These are phyloP conservation scores for Psilopogon haemacephalus DNA, from an alignment of 2,113 vertebrate species.

Conservation along the genomic window DNA sequence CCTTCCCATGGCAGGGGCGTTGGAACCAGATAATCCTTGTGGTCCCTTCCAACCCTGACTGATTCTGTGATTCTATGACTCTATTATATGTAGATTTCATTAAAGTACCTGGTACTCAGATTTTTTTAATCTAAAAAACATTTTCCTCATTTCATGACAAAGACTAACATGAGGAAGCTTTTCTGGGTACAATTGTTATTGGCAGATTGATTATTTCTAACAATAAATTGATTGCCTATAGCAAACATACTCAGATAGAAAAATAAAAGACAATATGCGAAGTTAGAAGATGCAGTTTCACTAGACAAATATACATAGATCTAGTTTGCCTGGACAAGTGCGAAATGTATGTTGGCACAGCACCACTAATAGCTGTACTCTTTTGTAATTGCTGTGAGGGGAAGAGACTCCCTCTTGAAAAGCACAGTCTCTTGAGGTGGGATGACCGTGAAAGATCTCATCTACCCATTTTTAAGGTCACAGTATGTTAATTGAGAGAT, in stretches of 20 bases:
- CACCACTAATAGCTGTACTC: not conserved
- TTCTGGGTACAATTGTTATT: not conserved
- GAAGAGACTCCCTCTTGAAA: not conserved
- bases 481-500: not conserved
- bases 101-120: not conserved
- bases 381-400: not conserved
- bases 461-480: not conserved
- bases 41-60: no score
- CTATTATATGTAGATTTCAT: not conserved
- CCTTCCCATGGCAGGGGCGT: no score
- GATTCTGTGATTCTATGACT: no score
- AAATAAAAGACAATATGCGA: not conserved
- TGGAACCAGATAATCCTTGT: no score
- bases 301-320: not conserved
- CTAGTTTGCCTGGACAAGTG: not conserved
- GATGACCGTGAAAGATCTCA: not conserved
- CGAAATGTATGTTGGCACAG: not conserved
- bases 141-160: not conserved
- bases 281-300: not conserved
- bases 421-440: not conserved
- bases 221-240: not conserved
- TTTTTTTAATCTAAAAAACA: not conserved
- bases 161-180: not conserved
- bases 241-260: not conserved
- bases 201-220: not conserved